A percentile compares a stretch with the other conserved stretches of the same genome.
phyloP scores from a whole-genome alignment of 1,140 invertebrate species.

The Pollicipes pollicipes region DNA sequence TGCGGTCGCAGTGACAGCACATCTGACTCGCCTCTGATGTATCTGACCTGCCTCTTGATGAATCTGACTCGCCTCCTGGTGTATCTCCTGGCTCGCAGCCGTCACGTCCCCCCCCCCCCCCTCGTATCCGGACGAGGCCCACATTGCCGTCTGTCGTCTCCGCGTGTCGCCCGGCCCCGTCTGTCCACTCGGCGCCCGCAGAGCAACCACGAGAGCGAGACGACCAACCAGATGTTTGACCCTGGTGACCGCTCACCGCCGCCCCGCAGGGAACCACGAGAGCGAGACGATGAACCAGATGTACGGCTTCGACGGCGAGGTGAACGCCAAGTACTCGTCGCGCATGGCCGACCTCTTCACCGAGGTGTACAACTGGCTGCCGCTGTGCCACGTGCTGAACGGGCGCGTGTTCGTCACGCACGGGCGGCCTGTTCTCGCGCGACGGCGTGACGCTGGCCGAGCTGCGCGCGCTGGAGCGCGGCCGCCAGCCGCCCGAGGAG shows the following conservation, averaged over 20 bases:
- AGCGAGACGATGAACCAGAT: conserved; percentile 97
- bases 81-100: neutral
- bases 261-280: conserved; percentile 79
- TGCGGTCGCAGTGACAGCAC: too few species aligned
- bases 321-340: conserved; percentile 79
- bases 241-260: neutral
- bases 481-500: too few species aligned
- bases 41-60: too few species aligned
- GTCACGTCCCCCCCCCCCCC: too few species aligned
- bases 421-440: conserved; percentile 71
- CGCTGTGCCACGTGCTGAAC: conserved; percentile 89
- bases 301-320: conserved; percentile 97
- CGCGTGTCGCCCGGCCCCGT: too few species aligned
- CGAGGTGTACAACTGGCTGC: conserved; percentile 95
- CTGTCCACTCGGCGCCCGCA: too few species aligned
- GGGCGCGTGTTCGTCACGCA: conserved; percentile 74
- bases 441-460: conserved; percentile 83
- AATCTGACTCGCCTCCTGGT: too few species aligned
- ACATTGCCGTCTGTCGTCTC: neutral
- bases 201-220: too few species aligned
- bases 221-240: too few species aligned
- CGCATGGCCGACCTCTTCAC: conserved; percentile 95
- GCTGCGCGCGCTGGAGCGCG: conserved; percentile 64
- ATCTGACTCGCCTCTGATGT: too few species aligned
- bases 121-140: neutral